Base-by-base conservation (phyloP, 92 coral and sea anemone species). In the Virgularia gustaviana region DNA sequence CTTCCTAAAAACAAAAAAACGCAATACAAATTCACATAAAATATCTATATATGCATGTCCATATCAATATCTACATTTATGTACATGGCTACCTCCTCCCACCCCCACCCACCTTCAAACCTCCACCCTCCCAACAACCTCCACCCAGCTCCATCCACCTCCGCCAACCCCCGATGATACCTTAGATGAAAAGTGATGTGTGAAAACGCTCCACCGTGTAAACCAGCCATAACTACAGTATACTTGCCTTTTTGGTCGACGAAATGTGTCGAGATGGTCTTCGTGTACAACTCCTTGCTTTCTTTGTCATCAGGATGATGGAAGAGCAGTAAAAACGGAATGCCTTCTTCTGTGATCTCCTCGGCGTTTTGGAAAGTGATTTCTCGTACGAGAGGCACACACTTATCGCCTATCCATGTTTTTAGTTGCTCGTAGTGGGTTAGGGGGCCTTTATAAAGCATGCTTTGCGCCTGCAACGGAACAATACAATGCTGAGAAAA, bases 351-450 rank as follows among this genome's bases (percentile, higher is more conserved):
- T 47, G 98, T 92, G 35, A 92, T 75, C 71, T 92, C 98, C 79
- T 92, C 98, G 2, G 98, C 98, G 82, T 92, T 92, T 78, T 92
- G 96, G 84, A 89, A 92, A 3, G 98, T 92, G 71, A 92, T 92
- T 30, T 89, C 94, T 20, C 98, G 90, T 3, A 92, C 98, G 56
- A 92, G 63, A 0, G 98, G 96, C 31, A 92, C 90, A 49, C 98
- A 92, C 70, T 89, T 86, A 81, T 92, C 98, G 20, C 87, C 75
- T 11, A 87, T 75, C 98, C 98, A 92, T 23, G 71, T 74, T 77
- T 89, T 92, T 58, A 89, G 53, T 15, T 65, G 45, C 0, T 89
- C 90, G 56, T 25, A 72, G 72, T 86, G 81, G 39, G 62, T 63
- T 23, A 89, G 80, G 72, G 78, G 82, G 28, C 88, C 92, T 74